Percentiles rank a stretch among this genome's conserved stretches.
Conservation (phyloP, 1,140 invertebrate genomes). For the Geopemphigus sp. region DNA sequence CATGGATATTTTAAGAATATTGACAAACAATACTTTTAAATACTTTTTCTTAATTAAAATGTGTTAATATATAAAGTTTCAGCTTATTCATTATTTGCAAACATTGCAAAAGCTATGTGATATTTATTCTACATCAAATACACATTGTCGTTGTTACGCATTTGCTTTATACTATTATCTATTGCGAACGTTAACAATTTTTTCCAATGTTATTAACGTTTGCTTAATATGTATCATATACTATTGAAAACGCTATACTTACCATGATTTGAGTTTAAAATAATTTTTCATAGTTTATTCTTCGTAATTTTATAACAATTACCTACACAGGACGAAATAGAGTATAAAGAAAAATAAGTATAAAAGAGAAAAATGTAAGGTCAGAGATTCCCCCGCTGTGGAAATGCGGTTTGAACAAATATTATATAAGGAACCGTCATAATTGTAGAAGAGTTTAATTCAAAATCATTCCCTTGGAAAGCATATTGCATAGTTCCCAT, state of each 20-base stretch:
- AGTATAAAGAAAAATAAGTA: not conserved
- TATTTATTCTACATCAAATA: too few relatives aligned
- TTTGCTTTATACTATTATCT: not conserved
- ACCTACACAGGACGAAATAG: not conserved
- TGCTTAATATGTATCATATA: too few relatives aligned
- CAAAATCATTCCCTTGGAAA: constrained; percentile 49
- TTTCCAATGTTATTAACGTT: not conserved
- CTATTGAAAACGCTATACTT: too few relatives aligned
- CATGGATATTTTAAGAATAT: constrained; percentile 5
- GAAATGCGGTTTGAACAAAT: constrained; percentile 37
- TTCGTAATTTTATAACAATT: not conserved
- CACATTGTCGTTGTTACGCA: too few relatives aligned
- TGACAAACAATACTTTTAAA: not conserved
- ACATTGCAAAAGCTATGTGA: too few relatives aligned
- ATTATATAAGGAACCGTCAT: constrained; percentile 13
- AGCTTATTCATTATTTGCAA: too few relatives aligned
- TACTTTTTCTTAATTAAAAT: not conserved
- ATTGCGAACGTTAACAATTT: not conserved
- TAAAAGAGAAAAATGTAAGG: constrained; percentile 27
- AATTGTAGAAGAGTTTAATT: constrained; percentile 49
- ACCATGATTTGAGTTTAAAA: too few relatives aligned
- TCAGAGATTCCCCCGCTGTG: constrained; percentile 35
- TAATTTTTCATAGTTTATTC: not conserved
- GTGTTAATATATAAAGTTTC: too few relatives aligned
- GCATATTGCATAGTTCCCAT: constrained; percentile 18